Base-by-base conservation (phyloP, 1,140 invertebrate species). In the Drosophila parvula region DNA sequence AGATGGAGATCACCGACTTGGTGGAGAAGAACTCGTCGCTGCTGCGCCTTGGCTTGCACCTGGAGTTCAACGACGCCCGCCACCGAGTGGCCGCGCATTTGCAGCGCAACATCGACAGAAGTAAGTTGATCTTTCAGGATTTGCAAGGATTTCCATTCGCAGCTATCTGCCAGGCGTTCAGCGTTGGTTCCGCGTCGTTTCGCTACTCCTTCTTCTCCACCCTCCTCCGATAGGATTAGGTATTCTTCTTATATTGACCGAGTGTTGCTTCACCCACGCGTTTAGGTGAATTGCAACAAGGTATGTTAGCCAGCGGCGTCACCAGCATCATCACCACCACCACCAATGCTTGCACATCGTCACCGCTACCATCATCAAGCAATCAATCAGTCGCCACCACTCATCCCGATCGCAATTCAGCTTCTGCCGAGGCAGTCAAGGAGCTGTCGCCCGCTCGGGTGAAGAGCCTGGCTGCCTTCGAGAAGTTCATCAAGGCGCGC, bases 81-180 rank as follows among this genome's bases (percentile, higher is more conserved):
- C 97, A 98, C 92, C 94, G 97, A 83, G 96, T 99, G 82, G 96
- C 97, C 77, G 95, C 96, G 80, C 97, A 98, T 93, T 94, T 99
- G 86, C 97, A 99, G 94, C 95, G 96, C 90, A 99, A 99, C 93
- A 97, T 98, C 93, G 98, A 99, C 93, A 97, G 96, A 95, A 98
- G 97, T 98, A 94, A 97, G 97, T 96, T 90, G 69, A 38, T 28
- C 61, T 64, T 69, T 70, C 50, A 65, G 61, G 60, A 28, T 75
- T 34, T 27, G 63, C 34, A 64, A 50, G 41, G 45, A 30, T 34
- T 28, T 51, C 30, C 64, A 62, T 36, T 48, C 14, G 16, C 63
- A 32, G 43, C 45, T 56, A 60, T 63, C 77, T 57, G 47, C 78
- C 78, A 80, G 78, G 61, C 77, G 64, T n/a, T 79, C 82, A 88